Evolutionary conservation across 2,113 vertebrate genomes (phyloP), one percentile per base, ranked within the genome.

Genomic region (Hemichromis elongatus): DNA sequence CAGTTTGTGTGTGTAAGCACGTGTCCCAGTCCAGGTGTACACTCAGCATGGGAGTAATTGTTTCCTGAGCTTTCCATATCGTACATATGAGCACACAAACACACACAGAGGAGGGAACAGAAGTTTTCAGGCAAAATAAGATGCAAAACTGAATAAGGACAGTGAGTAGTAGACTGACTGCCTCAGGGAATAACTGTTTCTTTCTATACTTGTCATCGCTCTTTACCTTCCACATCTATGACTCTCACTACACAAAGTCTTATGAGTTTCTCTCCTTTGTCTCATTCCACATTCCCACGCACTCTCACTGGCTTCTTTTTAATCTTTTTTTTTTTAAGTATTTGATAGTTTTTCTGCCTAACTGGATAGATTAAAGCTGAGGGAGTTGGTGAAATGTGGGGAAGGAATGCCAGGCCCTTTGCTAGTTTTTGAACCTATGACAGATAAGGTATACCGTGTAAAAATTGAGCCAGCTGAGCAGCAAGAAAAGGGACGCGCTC

Each of bases 1-100:
- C 81, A 53, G 10, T 68, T 77, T 82, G 37, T 87, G 63, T 86
- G 45, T 84, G 79, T 80, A 6, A 88, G 40, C 37, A 77, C 79
- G 86, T 56, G 83, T 59, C 82, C 63, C 24, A 45, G 78, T 79
- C 81, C 92, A 94, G 90, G 92, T 93, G 90, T 85, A 92, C 86
- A 79, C 87, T 16, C 89, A 91, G 91, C 89, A 83, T 73, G 91
- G 53, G 18, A 33, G 42, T 94, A 92, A 95, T 93, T 88, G 81
- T 92, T 93, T 93, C 63, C 77, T 88, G 84, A 85, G 77, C 70
- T 81, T 88, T 37, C 70, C 57, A 66, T 88, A 81, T 59, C 80
- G 13, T 75, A 85, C 59, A 80, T 54, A 42, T 5, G 40, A 11
- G 61, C 30, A 59, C 50, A 47, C 57, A 88, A 45, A 91, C 86